Conservation (phyloP, 2,888 invertebrate genomes). For the Orthosia gothica region DNA sequence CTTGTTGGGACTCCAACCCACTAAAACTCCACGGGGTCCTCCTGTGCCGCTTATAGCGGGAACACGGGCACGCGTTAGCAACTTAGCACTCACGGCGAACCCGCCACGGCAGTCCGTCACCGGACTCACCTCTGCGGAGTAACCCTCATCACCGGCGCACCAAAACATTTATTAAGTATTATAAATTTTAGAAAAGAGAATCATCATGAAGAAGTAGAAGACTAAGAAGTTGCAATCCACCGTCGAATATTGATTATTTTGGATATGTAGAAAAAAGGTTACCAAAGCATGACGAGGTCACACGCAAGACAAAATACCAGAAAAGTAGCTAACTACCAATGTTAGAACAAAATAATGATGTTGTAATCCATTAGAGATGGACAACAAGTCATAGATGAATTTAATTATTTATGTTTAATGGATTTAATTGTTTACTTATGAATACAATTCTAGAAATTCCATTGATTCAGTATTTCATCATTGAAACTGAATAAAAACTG, state of each 20-base stretch:
- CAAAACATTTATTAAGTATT: too few species aligned
- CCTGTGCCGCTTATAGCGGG: too few species aligned
- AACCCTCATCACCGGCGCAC: too few species aligned
- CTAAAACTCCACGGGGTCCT: too few species aligned
- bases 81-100: too few species aligned
- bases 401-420: neutral
- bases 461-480: neutral
- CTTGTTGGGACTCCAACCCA: too few species aligned
- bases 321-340: neutral
- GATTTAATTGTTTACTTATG: neutral
- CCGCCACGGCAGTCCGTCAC: too few species aligned
- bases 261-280: neutral
- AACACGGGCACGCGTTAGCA: too few species aligned
- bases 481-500: neutral
- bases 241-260: neutral
- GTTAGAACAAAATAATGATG: neutral
- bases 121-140: too few species aligned
- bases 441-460: neutral
- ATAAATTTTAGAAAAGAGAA: too few species aligned
- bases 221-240: neutral
- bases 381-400: neutral
- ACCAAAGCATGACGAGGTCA: neutral
- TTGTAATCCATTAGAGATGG: neutral
- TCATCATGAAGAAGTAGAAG: too few species aligned
- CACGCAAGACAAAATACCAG: neutral